phyloP scores from a whole-genome alignment of 2,113 vertebrate genomes.

The Synodontis membranacea region DNA sequence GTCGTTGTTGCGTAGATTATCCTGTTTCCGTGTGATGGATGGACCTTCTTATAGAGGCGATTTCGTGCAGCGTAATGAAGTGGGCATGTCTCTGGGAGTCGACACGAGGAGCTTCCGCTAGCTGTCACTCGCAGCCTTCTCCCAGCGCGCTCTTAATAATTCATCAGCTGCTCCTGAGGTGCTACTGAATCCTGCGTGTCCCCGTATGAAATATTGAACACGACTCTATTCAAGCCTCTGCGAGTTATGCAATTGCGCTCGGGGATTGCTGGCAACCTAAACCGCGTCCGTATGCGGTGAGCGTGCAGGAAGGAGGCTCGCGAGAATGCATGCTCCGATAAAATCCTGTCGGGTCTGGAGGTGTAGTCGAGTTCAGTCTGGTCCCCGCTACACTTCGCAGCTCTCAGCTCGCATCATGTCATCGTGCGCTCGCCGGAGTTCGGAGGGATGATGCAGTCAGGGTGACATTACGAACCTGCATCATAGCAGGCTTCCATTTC shows the following conservation, averaged over 20 bases:
- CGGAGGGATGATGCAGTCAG: slow-evolving; percentile 13
- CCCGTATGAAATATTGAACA: slow-evolving; percentile 47
- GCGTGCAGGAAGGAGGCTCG: background rate
- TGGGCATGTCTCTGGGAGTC: background rate
- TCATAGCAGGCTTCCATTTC: background rate
- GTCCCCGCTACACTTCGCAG: background rate
- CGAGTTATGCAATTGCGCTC: slow-evolving; percentile 37
- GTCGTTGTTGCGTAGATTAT: background rate
- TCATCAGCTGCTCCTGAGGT: slow-evolving; percentile 31
- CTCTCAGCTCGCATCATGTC: slow-evolving; percentile 3
- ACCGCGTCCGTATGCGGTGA: background rate
- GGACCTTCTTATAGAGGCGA: background rate
- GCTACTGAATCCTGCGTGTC: slow-evolving; percentile 39
- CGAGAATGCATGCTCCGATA: background rate
- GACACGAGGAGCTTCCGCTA: slow-evolving; percentile 23
- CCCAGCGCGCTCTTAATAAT: slow-evolving; percentile 45
- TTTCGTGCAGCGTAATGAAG: slow-evolving; percentile 18
- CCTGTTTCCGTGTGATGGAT: background rate
- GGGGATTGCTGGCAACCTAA: slow-evolving; percentile 22
- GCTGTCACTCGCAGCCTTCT: slow-evolving; percentile 38
- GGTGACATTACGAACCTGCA: slow-evolving; percentile 33
- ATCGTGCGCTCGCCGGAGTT: background rate
- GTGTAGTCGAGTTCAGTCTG: background rate
- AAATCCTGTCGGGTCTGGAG: background rate
- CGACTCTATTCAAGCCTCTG: slow-evolving; percentile 11